These are phyloP conservation scores for Apolygus lucorum DNA, from an alignment of 1,140 invertebrate species.

Conservation along the genomic window DNA sequence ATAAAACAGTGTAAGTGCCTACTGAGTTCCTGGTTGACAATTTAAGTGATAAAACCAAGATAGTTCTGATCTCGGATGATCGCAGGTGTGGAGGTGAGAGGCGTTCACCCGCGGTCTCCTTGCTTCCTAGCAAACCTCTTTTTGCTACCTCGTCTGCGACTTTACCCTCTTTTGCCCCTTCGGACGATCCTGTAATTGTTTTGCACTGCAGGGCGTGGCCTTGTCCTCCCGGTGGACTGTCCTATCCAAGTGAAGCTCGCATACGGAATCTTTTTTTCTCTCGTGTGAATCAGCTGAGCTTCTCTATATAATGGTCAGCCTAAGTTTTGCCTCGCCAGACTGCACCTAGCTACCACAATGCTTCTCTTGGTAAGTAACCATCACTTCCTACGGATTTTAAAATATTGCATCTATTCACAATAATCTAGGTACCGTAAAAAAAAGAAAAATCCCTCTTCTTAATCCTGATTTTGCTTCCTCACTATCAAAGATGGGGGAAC, in stretches of 20 bases:
- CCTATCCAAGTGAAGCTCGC: neutral
- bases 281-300: neutral
- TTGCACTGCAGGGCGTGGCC: conserved; percentile 5
- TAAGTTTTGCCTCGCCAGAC: neutral
- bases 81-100: neutral
- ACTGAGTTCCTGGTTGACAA: neutral
- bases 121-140: neutral
- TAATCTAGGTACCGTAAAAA: neutral
- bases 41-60: neutral
- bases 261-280: neutral
- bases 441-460: neutral
- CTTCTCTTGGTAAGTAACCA: neutral
- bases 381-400: neutral
- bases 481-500: neutral
- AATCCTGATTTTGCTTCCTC: neutral
- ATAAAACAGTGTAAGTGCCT: neutral
- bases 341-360: neutral
- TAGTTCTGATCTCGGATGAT: neutral
- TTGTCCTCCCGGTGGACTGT: neutral
- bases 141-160: neutral
- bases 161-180: neutral
- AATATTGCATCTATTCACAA: neutral
- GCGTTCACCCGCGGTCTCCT: neutral
- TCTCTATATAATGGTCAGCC: neutral
- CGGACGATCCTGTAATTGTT: neutral